These are phyloP conservation scores for Platyura marginata DNA, from an alignment of 1,140 invertebrate species.

Conservation along the genomic window DNA sequence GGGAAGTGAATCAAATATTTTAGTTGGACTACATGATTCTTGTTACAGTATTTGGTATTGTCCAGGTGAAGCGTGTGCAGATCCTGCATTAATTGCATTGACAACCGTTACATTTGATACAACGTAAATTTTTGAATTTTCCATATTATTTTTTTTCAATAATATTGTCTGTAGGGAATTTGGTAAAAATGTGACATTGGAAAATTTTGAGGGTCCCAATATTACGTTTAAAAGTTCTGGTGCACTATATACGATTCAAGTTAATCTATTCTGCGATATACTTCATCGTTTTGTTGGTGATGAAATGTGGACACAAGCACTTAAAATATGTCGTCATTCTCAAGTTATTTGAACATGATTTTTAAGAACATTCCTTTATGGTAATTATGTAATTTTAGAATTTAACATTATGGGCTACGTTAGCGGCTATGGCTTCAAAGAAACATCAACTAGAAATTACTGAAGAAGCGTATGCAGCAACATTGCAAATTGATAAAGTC, in stretches of 20 bases:
- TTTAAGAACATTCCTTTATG: too few relatives aligned
- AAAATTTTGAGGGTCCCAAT: conserved; percentile 49
- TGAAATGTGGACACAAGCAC: conserved; percentile 17
- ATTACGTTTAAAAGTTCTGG: conserved; percentile 19
- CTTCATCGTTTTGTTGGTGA: conserved; percentile 19
- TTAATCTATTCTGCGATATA: conserved; percentile 19
- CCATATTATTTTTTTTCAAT: too few relatives aligned
- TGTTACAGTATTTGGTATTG: conserved; percentile 74
- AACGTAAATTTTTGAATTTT: conserved; percentile 38
- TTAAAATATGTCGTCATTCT: conserved; percentile 18
- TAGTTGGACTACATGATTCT: conserved; percentile 66
- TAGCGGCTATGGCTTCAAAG: conserved; percentile 67
- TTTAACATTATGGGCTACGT: conserved; percentile 64
- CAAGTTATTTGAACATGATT: background rate
- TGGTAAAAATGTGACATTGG: conserved; percentile 56
- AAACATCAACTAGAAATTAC: conserved; percentile 61
- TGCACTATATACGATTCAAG: conserved; percentile 14
- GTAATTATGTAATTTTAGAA: too few relatives aligned
- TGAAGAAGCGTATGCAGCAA: conserved; percentile 81
- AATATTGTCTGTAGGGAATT: conserved; percentile 24
- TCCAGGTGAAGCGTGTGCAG: conserved; percentile 53
- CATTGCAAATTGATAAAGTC: conserved; percentile 77
- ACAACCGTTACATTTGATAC: conserved; percentile 28
- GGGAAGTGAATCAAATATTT: conserved; percentile 67
- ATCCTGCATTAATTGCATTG: conserved; percentile 42